Base-by-base conservation (phyloP, 2,888 invertebrate genomes). In the Drosophila mettleri region DNA sequence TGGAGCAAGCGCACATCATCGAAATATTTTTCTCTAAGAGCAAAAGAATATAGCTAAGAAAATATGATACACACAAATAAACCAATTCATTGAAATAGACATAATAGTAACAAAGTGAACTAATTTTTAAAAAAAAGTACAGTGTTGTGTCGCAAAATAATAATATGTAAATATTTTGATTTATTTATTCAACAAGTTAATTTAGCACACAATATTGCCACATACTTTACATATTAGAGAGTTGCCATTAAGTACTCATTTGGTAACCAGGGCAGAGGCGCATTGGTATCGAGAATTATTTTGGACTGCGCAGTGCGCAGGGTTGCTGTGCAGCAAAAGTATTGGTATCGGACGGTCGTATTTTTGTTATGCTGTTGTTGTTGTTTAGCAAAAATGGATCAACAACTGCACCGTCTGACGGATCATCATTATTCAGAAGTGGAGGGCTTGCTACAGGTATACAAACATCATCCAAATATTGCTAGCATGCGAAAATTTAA, bases 1-100 rank as follows among this genome's bases (percentile, higher is more conserved):
- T 91, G 36, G 91, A 91, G 34, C 89, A 90, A 52, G 91, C 90
- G 1, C 87, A 91, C 46, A 77, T 86, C 46, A 88, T 91, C 31
- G 91, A 91, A 67, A n/a, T n/a, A n/a, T n/a, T n/a, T n/a, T n/a
- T n/a, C n/a, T n/a, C 20, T 34, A 12, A 2, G 16, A 34, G 10
- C 16, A n/a, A 7, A 0, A 10, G 1, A 2, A 51, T 1, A 8
- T 38, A 9, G 18, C 14, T 27, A 18, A 14, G 12, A 14, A 12
- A 27, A 33, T 6, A 20, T 8, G 20, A 5, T n/a, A 18, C 29
- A 10, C 29, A 29, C 9, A 29, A 12, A 16, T 18, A 46, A 29
- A 18, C 9, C 9, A 3, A 12, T 18, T 24, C n/a, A 36, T 34
- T 16, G 8, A 36, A 16, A 9, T n/a, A n/a, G n/a, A n/a, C n/a